Conservation (phyloP, 2,113 vertebrate species). For the Guaruba guarouba region DNA sequence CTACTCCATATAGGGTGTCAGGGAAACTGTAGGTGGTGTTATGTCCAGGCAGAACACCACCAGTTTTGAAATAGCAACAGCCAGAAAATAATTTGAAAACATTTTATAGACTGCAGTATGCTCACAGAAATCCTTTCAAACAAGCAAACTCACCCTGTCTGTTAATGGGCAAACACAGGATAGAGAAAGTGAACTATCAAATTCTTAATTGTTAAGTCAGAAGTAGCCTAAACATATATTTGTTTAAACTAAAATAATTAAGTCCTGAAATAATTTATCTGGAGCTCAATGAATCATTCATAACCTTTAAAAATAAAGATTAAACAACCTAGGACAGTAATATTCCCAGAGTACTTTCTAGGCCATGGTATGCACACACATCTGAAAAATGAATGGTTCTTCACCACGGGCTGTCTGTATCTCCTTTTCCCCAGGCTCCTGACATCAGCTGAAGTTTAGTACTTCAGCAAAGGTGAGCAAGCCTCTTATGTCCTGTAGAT, state of each 20-base stretch:
- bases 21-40: not conserved
- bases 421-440: not conserved
- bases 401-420: rapidly evolving
- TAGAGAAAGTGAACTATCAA: not conserved
- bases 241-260: not conserved
- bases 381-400: not conserved
- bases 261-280: not conserved
- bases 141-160: not conserved
- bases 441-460: not conserved
- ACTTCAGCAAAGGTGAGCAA: not conserved
- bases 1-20: not conserved
- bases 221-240: not conserved
- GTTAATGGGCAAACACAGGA: not conserved
- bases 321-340: not conserved
- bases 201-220: not conserved
- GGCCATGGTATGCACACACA: not conserved
- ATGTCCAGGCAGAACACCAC: not conserved
- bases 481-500: not conserved
- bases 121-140: not conserved
- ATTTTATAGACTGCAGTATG: not conserved
- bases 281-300: not conserved
- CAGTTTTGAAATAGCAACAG: not conserved
- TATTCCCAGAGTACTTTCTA: not conserved
- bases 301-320: not conserved
- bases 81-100: not conserved